Evolutionary conservation across 2,888 invertebrate genomes (phyloP).

Genomic region (Kuschelorhynchus macadamiae): DNA sequence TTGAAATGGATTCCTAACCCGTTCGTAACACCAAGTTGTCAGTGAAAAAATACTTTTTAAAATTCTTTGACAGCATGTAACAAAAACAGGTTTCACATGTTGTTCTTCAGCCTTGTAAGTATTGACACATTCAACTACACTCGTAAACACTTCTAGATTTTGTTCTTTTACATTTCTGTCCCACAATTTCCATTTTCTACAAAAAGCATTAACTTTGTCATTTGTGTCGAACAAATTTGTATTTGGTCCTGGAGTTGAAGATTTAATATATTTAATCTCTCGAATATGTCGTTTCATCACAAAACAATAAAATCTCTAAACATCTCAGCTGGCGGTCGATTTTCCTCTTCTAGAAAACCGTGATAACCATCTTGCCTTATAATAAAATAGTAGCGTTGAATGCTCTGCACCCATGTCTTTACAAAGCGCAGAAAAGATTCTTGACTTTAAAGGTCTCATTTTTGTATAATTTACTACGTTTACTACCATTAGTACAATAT

Average conservation of each 20-base stretch:
- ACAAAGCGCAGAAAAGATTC: too few species aligned
- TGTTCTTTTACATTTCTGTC: too few species aligned
- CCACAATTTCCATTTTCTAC: too few species aligned
- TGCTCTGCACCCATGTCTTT: background rate
- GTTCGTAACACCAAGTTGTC: too few species aligned
- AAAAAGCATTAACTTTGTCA: conserved; percentile 9
- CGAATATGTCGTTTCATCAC: too few species aligned
- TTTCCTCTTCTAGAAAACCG: too few species aligned
- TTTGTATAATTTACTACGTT: background rate
- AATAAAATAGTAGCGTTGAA: conserved; percentile 4
- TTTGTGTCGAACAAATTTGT: conserved; percentile 40
- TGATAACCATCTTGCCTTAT: background rate
- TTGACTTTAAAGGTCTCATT: background rate
- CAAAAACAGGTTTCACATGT: conserved; percentile 14
- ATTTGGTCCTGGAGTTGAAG: conserved; percentile 37
- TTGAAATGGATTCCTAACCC: too few species aligned
- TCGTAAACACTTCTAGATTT: too few species aligned
- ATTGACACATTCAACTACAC: too few species aligned
- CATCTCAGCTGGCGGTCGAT: too few species aligned
- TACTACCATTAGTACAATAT: too few species aligned
- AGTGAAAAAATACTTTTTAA: background rate
- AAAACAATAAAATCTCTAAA: too few species aligned
- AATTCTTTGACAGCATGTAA: conserved; percentile 3
- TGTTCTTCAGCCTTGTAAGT: conserved; percentile 9
- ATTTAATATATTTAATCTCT: conserved; percentile 16